Evolutionary conservation across 1,140 invertebrate species (phyloP).

Genomic region (Drosophila parvula): DNA sequence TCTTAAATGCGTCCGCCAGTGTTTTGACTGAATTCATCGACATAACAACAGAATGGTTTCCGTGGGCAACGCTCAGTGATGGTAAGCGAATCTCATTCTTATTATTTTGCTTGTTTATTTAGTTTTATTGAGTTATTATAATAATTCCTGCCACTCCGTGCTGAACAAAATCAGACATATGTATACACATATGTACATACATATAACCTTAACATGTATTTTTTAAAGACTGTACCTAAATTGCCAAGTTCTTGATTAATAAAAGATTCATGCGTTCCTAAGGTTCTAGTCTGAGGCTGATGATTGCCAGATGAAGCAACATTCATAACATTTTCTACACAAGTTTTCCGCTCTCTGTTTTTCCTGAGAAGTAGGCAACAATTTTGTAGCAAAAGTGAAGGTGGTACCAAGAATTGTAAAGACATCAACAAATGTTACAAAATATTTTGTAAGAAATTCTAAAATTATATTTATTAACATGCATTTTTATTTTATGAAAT

Average conservation of each 20-base stretch:
- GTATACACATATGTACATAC: no score
- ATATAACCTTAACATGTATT: background rate
- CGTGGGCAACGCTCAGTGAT: conserved; percentile 15
- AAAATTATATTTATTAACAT: background rate
- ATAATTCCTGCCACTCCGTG: background rate
- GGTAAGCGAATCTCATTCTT: background rate
- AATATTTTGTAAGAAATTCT: background rate
- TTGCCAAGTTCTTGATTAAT: background rate
- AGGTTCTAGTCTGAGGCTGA: background rate
- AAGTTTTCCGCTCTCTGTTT: fast-evolving
- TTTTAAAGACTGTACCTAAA: background rate
- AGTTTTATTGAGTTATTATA: no score
- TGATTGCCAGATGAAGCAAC: background rate
- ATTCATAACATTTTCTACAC: background rate
- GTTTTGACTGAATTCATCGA: conserved; percentile 54
- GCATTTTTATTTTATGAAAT: background rate
- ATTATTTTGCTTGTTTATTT: background rate
- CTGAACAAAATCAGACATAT: no score
- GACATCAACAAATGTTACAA: background rate
- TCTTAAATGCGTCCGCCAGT: conserved; percentile 13
- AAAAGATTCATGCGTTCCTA: background rate
- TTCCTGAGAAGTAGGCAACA: background rate
- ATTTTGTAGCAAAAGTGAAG: background rate
- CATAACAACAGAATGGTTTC: conserved; percentile 35
- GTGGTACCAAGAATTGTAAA: background rate